Percentiles rank a stretch among this genome's conserved stretches.
These are phyloP conservation scores for Blastobasis adustella DNA, from an alignment of 2,888 invertebrate species.

Conservation along the genomic window DNA sequence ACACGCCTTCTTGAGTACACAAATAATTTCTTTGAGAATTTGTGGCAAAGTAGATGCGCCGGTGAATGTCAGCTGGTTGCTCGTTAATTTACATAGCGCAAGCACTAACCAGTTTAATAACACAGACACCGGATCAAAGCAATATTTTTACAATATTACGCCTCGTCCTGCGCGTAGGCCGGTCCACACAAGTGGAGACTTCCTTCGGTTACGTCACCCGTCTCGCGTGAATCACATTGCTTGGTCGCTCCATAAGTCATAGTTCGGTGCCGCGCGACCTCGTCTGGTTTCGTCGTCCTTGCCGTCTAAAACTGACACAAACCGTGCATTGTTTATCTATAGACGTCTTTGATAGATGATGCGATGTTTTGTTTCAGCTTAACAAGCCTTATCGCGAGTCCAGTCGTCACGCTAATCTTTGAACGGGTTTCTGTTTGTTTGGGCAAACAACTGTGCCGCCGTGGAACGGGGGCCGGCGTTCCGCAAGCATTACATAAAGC, in stretches of 20 bases:
- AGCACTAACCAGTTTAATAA: conserved; percentile 32
- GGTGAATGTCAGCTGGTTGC: background rate
- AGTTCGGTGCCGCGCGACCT: conserved; percentile 43
- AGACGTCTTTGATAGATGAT: conserved; percentile 25
- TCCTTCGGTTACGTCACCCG: conserved; percentile 63
- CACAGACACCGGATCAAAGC: conserved; percentile 28
- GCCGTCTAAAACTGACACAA: conserved; percentile 29
- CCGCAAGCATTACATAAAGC: conserved; percentile 31
- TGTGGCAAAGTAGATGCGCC: background rate
- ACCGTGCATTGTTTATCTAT: conserved; percentile 23
- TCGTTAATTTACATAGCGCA: conserved; percentile 27
- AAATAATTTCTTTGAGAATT: background rate
- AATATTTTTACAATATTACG: conserved; percentile 42
- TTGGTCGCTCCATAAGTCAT: conserved; percentile 37
- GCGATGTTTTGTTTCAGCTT: conserved; percentile 21
- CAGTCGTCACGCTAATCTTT: conserved; percentile 30
- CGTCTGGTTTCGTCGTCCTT: conserved; percentile 36
- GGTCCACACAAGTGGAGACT: conserved; percentile 57
- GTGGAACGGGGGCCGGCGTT: conserved; percentile 27
- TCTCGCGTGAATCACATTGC: conserved; percentile 52
- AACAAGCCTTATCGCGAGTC: conserved; percentile 25
- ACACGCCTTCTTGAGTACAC: background rate
- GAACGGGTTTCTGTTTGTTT: conserved; percentile 21
- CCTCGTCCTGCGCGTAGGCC: conserved; percentile 53
- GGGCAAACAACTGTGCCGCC: conserved; percentile 24